Percentiles rank a stretch among this genome's conserved stretches.
Conservation (phyloP, 1,140 invertebrate genomes). For the Platyura marginata region DNA sequence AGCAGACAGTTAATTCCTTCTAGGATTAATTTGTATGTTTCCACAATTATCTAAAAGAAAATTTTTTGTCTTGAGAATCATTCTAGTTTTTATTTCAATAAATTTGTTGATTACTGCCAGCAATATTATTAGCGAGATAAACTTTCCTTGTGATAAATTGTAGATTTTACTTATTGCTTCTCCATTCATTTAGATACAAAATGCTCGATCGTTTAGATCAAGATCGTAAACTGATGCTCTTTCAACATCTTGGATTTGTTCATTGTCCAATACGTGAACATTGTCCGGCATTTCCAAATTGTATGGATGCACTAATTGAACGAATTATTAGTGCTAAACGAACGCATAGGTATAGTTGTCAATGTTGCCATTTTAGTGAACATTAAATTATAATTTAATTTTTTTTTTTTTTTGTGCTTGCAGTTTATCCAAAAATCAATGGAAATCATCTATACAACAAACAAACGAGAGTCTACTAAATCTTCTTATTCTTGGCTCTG, state of each 20-base stretch:
- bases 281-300: slow-evolving; percentile 78
- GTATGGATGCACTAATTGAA: slow-evolving; percentile 74
- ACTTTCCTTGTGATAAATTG: no score
- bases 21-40: no score
- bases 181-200: slow-evolving; percentile 56
- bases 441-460: slow-evolving; percentile 38
- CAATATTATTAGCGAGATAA: no score
- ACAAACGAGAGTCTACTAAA: slow-evolving; percentile 49
- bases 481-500: slow-evolving; percentile 54
- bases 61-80: no score
- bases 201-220: slow-evolving; percentile 83
- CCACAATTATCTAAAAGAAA: no score
- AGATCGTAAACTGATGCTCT: slow-evolving; percentile 82
- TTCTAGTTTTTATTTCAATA: no score
- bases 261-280: slow-evolving; percentile 88
- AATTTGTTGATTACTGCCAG: no score
- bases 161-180: no score
- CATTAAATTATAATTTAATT: background rate
- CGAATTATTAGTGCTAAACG: slow-evolving; percentile 49
- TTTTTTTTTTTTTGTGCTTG: slow-evolving; percentile 3
- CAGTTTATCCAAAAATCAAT: slow-evolving; percentile 27
- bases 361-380: background rate
- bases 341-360: slow-evolving; percentile 26
- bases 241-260: slow-evolving; percentile 89
- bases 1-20: no score